Evolutionary conservation across 2,797 vertebrate species (phyloP), one percentile per base, ranked within the genome.

Genomic region (Rhynchotus rufescens): DNA sequence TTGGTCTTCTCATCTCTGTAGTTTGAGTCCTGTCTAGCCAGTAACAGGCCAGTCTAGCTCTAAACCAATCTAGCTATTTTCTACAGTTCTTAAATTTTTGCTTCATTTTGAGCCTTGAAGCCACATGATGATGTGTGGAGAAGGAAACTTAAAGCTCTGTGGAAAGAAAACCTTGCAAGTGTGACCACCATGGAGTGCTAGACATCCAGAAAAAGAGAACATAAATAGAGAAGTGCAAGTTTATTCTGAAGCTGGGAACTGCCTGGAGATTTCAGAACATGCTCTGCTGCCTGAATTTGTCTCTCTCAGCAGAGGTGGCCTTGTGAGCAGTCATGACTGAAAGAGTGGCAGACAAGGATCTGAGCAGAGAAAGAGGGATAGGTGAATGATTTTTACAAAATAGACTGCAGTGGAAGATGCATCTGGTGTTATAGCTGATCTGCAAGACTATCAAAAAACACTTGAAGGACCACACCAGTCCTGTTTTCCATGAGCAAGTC

Each of bases 271-370:
- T 17, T 56, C 54, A 56, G 67, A 72, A 2, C 20, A 52, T 32
- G 3, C 13, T 60, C 49, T 80, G 57, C 51, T 77, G n/a, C 28
- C 14, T 13, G 2, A 40, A 1, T 77, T 15, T 2, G 23, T 83
- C 71, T 74, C 61, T 40, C 40, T 75, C 28, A 14, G 45, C 74
- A 51, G 21, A 62, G 45, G 4, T 73, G 47, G 56, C 72, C 60
- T 79, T 66, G 42, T 12, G 49, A 69, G 74, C 0, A 0, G 4
- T 42, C 51, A 21, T 0, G 0, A 15, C 0, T 66, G 83, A 61
- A 78, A 20, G 13, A 4, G 76, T 47, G 38, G 66, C 69, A 42
- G 36, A 42, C 42, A 52, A 42, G 30, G 30, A 32, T 59, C 42
- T 23, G 89, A 62, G 52, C 8, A 40, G 62, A 23, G n/a, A 32